Conservation (phyloP, 2,113 vertebrate species). For the Sinocyclocheilus rhinocerous region DNA sequence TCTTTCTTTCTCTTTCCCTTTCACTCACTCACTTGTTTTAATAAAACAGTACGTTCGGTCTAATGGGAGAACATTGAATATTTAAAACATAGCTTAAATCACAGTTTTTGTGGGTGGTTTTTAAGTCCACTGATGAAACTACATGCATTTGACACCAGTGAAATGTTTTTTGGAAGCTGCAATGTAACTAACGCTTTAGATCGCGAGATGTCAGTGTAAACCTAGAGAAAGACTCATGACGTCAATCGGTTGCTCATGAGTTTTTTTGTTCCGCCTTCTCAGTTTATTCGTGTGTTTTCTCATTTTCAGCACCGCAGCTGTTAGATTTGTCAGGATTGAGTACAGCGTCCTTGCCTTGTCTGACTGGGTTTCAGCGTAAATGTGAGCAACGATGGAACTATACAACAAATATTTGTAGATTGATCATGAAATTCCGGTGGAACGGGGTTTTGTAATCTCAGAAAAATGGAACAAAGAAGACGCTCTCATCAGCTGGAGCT, state of each 20-base stretch:
- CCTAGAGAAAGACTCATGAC: constrained; percentile 22
- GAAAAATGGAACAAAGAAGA: constrained; percentile 60
- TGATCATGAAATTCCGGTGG: not conserved
- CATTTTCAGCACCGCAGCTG: not conserved
- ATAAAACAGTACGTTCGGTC: not conserved
- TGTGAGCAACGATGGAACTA: not conserved
- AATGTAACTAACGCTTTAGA: constrained; percentile 19
- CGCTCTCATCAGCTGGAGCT: not conserved
- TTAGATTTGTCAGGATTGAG: not conserved
- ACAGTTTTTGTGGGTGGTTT: not conserved
- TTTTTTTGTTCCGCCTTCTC: not conserved
- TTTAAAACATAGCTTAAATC: not conserved
- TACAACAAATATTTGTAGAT: not conserved
- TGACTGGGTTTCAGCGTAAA: not conserved
- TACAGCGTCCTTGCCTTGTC: not conserved
- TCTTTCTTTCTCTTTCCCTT: not conserved
- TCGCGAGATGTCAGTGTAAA: constrained; percentile 56
- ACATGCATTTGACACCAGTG: not conserved
- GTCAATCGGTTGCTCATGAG: not conserved
- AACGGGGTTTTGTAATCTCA: not conserved
- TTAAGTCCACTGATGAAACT: not conserved
- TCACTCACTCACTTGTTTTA: not conserved
- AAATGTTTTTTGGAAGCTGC: not conserved
- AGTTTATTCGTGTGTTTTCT: not conserved
- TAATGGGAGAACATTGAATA: not conserved